phyloP scores from a whole-genome alignment of 2,888 invertebrate genomes.

The Meganola albula region DNA sequence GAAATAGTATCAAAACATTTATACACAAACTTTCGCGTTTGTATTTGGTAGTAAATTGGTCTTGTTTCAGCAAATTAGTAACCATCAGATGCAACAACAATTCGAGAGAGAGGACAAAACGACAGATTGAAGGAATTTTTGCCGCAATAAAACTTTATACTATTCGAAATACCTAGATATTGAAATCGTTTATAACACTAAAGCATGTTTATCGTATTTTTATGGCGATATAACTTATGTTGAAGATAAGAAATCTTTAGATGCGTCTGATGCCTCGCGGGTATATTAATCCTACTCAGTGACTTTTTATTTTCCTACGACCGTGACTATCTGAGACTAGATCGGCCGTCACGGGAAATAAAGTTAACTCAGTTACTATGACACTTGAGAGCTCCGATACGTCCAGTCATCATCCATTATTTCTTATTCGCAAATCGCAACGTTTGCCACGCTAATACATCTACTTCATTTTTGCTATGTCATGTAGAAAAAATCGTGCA shows the following conservation, averaged over 20 bases:
- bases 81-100: too few species aligned
- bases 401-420: constrained; percentile 51
- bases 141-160: background rate
- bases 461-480: constrained; percentile 35
- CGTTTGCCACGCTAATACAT: constrained; percentile 35
- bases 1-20: too few species aligned
- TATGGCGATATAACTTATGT: too few species aligned
- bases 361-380: constrained; percentile 44
- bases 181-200: too few species aligned
- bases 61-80: too few species aligned
- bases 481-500: constrained; percentile 32
- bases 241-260: too few species aligned
- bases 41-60: too few species aligned
- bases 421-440: constrained; percentile 41
- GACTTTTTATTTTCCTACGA: constrained; percentile 30
- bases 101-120: too few species aligned
- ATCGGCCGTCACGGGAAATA: constrained; percentile 39
- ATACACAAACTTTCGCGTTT: too few species aligned
- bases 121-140: too few species aligned
- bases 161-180: background rate
- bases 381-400: constrained; percentile 35
- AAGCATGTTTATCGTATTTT: constrained; percentile 7
- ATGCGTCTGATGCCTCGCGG: background rate
- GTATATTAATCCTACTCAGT: constrained; percentile 12
- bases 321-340: constrained; percentile 36